These are phyloP conservation scores for Corythaixoides concolor DNA, from an alignment of 2,113 vertebrate species.

Conservation along the genomic window DNA sequence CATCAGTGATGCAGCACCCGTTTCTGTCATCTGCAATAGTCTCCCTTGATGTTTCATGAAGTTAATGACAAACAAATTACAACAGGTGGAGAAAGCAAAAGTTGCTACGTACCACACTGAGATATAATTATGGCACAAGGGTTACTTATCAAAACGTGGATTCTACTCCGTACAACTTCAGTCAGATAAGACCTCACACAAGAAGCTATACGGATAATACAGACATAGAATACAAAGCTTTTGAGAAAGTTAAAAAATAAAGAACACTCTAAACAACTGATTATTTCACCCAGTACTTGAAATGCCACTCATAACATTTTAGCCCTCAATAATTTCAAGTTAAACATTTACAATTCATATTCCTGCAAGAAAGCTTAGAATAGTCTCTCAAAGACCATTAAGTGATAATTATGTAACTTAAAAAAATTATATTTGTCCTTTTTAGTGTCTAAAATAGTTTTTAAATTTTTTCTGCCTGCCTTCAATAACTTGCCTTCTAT, in stretches of 20 bases:
- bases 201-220: not conserved
- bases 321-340: not conserved
- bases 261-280: not conserved
- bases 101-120: not conserved
- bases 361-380: not conserved
- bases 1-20: not conserved
- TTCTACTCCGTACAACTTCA: not conserved
- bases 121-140: not conserved
- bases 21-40: slow-evolving; percentile 16
- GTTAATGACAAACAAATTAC: slow-evolving; percentile 51
- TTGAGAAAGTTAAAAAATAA: not conserved
- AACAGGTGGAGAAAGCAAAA: not conserved
- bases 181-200: not conserved
- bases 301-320: not conserved
- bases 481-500: not conserved
- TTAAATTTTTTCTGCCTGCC: not conserved
- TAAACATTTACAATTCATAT: not conserved
- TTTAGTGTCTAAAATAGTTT: not conserved
- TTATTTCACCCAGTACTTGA: not conserved
- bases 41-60: slow-evolving; percentile 13
- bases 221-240: not conserved
- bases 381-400: not conserved
- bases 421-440: not conserved
- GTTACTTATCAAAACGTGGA: not conserved
- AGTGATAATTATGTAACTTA: not conserved